Conservation (phyloP, 2,113 vertebrate genomes). For the Dunckerocampus dactyliophorus region DNA sequence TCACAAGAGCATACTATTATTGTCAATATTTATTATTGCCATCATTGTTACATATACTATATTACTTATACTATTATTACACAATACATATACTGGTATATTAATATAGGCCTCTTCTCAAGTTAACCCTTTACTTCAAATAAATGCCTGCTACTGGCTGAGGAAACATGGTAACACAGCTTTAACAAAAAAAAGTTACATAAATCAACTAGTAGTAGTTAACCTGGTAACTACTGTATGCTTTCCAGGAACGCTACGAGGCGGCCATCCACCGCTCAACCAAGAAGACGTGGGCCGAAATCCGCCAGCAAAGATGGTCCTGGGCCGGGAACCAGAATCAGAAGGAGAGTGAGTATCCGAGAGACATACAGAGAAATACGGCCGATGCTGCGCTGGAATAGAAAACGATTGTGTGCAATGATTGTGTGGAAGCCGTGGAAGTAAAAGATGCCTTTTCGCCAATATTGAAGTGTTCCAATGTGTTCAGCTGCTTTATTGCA, state of each 20-base stretch:
- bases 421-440: not conserved
- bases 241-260: conserved; percentile 87
- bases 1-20: too few species aligned
- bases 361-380: not conserved
- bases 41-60: too few species aligned
- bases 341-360: conserved; percentile 73
- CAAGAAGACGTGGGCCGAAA: conserved; percentile 97
- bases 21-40: too few species aligned
- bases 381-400: not conserved
- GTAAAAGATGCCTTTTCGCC: not conserved
- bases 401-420: not conserved
- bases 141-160: too few species aligned
- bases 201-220: too few species aligned
- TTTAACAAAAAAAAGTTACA: too few species aligned
- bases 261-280: conserved; percentile 86
- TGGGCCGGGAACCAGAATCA: conserved; percentile 76
- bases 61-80: too few species aligned
- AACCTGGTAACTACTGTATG: too few species aligned
- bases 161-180: too few species aligned
- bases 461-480: not conserved
- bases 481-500: conserved; percentile 25
- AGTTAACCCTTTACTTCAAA: too few species aligned
- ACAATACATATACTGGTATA: too few species aligned
- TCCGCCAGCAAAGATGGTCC: conserved; percentile 94
- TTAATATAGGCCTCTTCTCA: too few species aligned